Evolutionary conservation across 1,140 invertebrate genomes (phyloP).

Genomic region (Drosophila pachea): DNA sequence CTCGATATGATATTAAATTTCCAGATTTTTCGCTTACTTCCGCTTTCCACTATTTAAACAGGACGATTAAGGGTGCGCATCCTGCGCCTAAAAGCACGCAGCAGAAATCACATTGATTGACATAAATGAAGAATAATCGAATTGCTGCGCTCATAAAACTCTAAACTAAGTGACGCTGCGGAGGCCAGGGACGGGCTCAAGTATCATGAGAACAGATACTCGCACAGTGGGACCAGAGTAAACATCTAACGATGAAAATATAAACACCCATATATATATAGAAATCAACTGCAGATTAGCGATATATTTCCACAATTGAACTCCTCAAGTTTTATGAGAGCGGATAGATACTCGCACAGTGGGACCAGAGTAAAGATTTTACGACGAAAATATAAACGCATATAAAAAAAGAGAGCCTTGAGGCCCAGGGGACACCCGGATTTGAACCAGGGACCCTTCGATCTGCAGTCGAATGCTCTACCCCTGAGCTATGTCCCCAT

Average conservation of each 20-base stretch:
- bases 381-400: neutral
- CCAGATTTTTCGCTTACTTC: conserved; percentile 29
- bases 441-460: conserved; percentile 97
- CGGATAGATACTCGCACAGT: conserved; percentile 34
- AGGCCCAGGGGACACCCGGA: conserved; percentile 91
- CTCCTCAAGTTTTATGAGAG: conserved; percentile 50
- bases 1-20: conserved; percentile 63
- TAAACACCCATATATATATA: neutral
- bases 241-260: neutral
- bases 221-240: conserved; percentile 31
- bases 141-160: conserved; percentile 70
- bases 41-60: conserved; percentile 66
- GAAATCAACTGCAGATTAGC: too few relatives aligned
- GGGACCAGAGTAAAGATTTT: neutral
- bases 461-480: conserved; percentile 96
- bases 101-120: conserved; percentile 67
- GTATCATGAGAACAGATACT: conserved; percentile 37
- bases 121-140: conserved; percentile 79
- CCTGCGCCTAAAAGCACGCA: conserved; percentile 45
- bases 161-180: conserved; percentile 63
- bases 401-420: neutral
- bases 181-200: conserved; percentile 33
- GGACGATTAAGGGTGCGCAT: conserved; percentile 36
- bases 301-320: neutral
- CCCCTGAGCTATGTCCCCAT: conserved; percentile 93